Evolutionary conservation across 2,113 vertebrate species (phyloP).

Genomic region (Thamnaconus septentrionalis): DNA sequence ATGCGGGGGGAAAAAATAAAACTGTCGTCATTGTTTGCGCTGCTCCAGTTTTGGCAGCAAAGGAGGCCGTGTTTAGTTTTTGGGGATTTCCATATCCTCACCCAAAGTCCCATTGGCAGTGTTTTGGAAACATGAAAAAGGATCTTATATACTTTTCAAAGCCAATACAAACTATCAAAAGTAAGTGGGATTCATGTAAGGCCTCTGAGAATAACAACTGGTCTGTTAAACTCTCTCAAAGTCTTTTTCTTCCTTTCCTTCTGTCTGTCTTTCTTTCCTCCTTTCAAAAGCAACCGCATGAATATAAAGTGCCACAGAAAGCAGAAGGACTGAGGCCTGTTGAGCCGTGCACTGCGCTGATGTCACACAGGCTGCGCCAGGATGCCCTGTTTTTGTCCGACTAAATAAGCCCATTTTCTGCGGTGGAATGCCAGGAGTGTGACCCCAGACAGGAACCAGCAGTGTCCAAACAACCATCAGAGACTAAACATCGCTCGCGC

Average conservation of each 20-base stretch:
- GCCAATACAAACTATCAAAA: neutral
- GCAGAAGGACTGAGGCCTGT: slow-evolving; percentile 23
- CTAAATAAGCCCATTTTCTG: slow-evolving; percentile 48
- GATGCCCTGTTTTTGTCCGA: slow-evolving; percentile 46
- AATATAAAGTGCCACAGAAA: neutral
- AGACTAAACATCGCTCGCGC: slow-evolving; percentile 57
- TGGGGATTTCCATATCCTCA: slow-evolving; percentile 36
- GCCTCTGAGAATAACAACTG: neutral
- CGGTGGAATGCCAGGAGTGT: slow-evolving; percentile 46
- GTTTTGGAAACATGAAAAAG: neutral
- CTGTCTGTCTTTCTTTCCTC: too few species aligned
- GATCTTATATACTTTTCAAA: neutral
- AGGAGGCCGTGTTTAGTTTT: neutral
- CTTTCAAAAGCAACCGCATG: too few species aligned
- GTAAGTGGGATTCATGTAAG: neutral
- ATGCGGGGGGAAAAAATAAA: slow-evolving; percentile 30
- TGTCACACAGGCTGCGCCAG: slow-evolving; percentile 34
- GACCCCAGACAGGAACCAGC: slow-evolving; percentile 62
- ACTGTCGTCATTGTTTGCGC: neutral
- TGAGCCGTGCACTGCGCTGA: slow-evolving; percentile 31
- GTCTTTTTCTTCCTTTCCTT: neutral
- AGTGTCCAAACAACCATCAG: slow-evolving; percentile 38
- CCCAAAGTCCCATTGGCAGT: neutral
- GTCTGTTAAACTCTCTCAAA: neutral
- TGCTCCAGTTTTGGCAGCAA: neutral